Percentiles rank a stretch among this genome's conserved stretches.
These are phyloP conservation scores for Lycia hirtaria DNA, from an alignment of 2,888 invertebrate species.

Conservation along the genomic window DNA sequence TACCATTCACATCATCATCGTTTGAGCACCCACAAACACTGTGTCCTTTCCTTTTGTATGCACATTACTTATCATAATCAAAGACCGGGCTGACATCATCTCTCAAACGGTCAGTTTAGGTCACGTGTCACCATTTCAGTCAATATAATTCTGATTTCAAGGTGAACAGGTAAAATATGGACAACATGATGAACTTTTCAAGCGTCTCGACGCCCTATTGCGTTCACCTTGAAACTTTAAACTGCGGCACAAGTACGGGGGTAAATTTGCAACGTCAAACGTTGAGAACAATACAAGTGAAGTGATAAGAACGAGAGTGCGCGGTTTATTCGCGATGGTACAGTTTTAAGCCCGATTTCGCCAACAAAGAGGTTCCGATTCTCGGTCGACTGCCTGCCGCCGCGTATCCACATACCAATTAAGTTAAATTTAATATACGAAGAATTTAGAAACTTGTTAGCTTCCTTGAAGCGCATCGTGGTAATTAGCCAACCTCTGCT, in stretches of 20 bases:
- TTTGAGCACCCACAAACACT: constrained; percentile 66
- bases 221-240: constrained; percentile 28
- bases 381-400: constrained; percentile 78
- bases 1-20: constrained; percentile 67
- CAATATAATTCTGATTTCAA: constrained; percentile 28
- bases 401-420: constrained; percentile 81
- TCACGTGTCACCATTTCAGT: constrained; percentile 38
- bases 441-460: constrained; percentile 85
- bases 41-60: constrained; percentile 59
- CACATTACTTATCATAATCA: constrained; percentile 56
- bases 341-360: constrained; percentile 73
- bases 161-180: constrained; percentile 22
- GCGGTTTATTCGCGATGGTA: constrained; percentile 65
- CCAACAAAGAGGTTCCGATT: constrained; percentile 78
- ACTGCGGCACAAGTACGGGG: constrained; percentile 6
- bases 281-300: constrained; percentile 48
- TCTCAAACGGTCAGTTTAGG: constrained; percentile 41
- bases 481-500: constrained; percentile 81
- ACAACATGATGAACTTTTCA: constrained; percentile 12
- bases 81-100: constrained; percentile 58
- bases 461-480: constrained; percentile 83
- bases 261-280: constrained; percentile 31
- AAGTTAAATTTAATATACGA: constrained; percentile 82
- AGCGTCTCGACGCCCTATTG: constrained; percentile 5
- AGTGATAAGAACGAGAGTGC: constrained; percentile 55